Conservation (phyloP, 2,888 invertebrate genomes). For the Andricus quercusramuli region DNA sequence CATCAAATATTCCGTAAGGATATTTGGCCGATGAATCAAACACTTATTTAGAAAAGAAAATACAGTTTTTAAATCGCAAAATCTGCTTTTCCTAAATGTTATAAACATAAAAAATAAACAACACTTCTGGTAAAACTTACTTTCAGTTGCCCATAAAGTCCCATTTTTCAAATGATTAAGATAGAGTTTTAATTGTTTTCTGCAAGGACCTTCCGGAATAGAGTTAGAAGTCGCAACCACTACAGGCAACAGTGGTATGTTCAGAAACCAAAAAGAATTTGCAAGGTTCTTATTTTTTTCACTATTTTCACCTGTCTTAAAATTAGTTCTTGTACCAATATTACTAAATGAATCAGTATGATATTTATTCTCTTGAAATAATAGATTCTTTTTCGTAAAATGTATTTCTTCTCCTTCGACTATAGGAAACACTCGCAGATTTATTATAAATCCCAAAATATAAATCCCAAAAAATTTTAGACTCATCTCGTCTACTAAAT, state of each 20-base stretch:
- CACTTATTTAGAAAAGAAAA: slow-evolving; percentile 58
- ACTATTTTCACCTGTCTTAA: no score
- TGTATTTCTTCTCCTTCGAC: not conserved
- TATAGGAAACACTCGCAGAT: not conserved
- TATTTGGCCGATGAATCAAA: slow-evolving; percentile 65
- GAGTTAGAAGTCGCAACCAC: slow-evolving; percentile 59
- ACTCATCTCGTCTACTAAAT: not conserved
- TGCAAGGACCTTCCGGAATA: slow-evolving; percentile 65
- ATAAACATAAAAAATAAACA: no score
- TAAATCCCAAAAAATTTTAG: not conserved
- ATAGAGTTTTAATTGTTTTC: slow-evolving; percentile 61
- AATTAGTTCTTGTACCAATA: not conserved
- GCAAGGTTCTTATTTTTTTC: no score
- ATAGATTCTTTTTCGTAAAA: not conserved
- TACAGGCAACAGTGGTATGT: slow-evolving; percentile 54
- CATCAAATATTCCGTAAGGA: slow-evolving; percentile 57
- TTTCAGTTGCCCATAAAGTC: no score
- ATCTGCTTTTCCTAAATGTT: no score
- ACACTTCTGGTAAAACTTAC: no score
- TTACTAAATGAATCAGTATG: not conserved
- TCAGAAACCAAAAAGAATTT: no score
- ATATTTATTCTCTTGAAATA: not conserved
- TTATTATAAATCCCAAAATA: not conserved
- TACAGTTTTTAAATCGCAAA: not conserved
- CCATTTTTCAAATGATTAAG: slow-evolving; percentile 54